These are phyloP conservation scores for Momotus momota DNA, from an alignment of 2,797 vertebrate genomes.

Conservation along the genomic window DNA sequence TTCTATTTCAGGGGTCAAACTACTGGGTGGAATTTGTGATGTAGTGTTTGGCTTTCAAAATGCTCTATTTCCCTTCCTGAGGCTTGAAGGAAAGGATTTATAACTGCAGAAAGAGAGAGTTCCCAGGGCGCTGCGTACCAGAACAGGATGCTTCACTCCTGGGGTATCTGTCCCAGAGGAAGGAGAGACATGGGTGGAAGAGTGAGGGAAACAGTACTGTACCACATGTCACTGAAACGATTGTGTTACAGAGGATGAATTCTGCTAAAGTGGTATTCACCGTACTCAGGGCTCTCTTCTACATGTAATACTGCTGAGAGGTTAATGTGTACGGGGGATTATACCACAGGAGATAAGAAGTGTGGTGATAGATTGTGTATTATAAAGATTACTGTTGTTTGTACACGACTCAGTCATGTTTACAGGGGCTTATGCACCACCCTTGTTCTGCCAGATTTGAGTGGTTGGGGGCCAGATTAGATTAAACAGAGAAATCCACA, in stretches of 20 bases:
- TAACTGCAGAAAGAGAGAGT: neutral
- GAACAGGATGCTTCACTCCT: neutral
- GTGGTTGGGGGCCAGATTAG: neutral
- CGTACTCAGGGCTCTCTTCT: neutral
- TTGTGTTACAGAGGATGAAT: neutral
- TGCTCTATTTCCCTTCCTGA: neutral
- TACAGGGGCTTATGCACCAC: neutral
- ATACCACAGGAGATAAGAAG: neutral
- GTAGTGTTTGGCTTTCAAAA: constrained; percentile 11
- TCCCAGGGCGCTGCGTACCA: neutral
- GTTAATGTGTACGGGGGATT: neutral
- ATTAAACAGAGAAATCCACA: neutral
- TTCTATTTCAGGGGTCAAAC: constrained; percentile 45
- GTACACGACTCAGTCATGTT: neutral
- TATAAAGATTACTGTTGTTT: constrained; percentile 30
- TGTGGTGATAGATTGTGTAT: neutral
- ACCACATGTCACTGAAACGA: neutral
- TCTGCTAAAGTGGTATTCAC: neutral
- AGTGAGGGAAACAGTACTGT: neutral
- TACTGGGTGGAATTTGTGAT: neutral
- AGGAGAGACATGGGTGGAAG: neutral
- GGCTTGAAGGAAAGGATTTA: neutral
- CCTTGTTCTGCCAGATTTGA: neutral
- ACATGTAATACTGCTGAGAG: neutral
- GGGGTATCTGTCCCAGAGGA: neutral